A percentile compares a stretch with the other conserved stretches of the same genome.
Conservation (phyloP, 2,888 invertebrate species). For the Entomobrya multifasciata region DNA sequence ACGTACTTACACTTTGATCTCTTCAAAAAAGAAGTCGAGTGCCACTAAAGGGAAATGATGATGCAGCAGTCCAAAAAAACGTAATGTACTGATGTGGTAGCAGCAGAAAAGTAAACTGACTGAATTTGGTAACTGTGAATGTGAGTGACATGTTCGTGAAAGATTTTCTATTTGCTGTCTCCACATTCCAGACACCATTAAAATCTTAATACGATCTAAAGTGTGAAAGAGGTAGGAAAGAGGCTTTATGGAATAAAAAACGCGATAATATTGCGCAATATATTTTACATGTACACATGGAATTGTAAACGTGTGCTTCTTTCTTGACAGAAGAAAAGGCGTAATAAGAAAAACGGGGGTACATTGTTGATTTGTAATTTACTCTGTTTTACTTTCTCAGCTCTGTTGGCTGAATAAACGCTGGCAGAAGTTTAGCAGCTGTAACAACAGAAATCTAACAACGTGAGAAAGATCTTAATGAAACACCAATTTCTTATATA, state of each 20-base stretch:
- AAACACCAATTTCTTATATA: slow-evolving; percentile 49
- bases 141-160: too few species aligned
- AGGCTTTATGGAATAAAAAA: too few species aligned
- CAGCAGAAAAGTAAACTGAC: too few species aligned
- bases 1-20: slow-evolving; percentile 9
- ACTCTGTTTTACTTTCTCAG: neutral
- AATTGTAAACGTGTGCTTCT: neutral
- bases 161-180: too few species aligned
- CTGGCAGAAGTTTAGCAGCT: slow-evolving; percentile 34
- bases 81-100: neutral
- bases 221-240: too few species aligned
- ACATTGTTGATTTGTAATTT: slow-evolving; percentile 3
- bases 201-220: too few species aligned
- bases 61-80: neutral
- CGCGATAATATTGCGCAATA: too few species aligned
- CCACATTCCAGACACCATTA: too few species aligned
- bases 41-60: neutral
- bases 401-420: slow-evolving; percentile 20
- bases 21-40: too few species aligned
- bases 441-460: slow-evolving; percentile 48
- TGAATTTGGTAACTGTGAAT: too few species aligned
- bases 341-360: too few species aligned
- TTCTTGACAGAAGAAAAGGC: too few species aligned
- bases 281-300: neutral
- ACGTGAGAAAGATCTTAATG: slow-evolving; percentile 42